Conservation (phyloP, 2,888 invertebrate species). For the Ochropacha duplaris region DNA sequence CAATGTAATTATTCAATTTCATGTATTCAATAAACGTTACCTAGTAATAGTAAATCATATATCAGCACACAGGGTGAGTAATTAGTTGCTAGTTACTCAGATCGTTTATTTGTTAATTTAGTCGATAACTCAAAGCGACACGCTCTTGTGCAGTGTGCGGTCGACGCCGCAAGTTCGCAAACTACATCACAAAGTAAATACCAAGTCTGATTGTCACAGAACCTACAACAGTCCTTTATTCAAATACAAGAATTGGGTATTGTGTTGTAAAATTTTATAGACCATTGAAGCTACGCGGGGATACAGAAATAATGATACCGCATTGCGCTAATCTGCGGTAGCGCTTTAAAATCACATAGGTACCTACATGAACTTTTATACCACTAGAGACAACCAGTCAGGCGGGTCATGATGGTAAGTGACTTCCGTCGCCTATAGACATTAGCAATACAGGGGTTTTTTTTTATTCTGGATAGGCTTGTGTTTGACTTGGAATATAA, state of each 20-base stretch:
- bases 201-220: conserved; percentile 33
- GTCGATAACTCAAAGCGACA: conserved; percentile 43
- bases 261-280: conserved; percentile 1
- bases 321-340: conserved; percentile 1
- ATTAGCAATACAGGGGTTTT: no score
- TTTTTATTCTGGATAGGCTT: no score
- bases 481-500: no score
- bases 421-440: no score
- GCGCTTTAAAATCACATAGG: neutral
- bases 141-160: conserved; percentile 24
- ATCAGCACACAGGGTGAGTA: neutral
- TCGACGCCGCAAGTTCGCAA: conserved; percentile 34
- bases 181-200: conserved; percentile 47
- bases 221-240: neutral
- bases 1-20: no score
- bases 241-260: neutral
- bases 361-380: no score
- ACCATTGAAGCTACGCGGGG: neutral
- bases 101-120: conserved; percentile 32
- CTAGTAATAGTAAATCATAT: neutral
- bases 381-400: no score
- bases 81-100: conserved; percentile 4
- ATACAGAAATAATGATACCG: neutral
- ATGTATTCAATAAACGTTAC: neutral
- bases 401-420: no score